Percentiles rank a stretch among this genome's conserved stretches.
phyloP scores from a whole-genome alignment of 1,140 invertebrate genomes.

The Heliconius eleuchia region DNA sequence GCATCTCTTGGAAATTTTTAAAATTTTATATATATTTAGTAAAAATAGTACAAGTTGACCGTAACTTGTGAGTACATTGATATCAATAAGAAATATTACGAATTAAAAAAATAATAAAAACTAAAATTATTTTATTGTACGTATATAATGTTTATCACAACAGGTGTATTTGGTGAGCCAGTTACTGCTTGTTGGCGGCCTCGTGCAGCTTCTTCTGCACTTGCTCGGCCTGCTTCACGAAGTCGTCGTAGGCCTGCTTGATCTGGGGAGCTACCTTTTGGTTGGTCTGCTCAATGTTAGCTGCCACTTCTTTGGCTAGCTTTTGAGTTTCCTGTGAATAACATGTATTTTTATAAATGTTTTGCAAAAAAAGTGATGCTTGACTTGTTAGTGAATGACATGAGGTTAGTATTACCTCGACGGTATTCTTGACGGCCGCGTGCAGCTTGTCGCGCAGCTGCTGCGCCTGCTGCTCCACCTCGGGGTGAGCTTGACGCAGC shows the following conservation, averaged over 20 bases:
- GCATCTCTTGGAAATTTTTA: no score
- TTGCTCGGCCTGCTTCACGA: constrained; percentile 63
- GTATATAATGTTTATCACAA: constrained; percentile 29
- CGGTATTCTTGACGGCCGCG: constrained; percentile 56
- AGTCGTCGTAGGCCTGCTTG: constrained; percentile 71
- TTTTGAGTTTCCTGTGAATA: constrained; percentile 56
- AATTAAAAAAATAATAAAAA: no score
- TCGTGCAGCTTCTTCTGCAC: constrained; percentile 73
- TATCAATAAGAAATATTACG: no score
- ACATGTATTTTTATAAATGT: not conserved
- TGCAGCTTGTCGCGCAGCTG: constrained; percentile 58
- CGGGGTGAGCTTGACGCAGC: constrained; percentile 65
- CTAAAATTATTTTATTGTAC: constrained; percentile 20
- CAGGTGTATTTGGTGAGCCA: not conserved
- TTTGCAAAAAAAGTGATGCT: no score
- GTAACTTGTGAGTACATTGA: no score
- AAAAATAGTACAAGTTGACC: no score
- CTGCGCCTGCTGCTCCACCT: constrained; percentile 64
- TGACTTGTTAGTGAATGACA: no score
- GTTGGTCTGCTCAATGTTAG: constrained; percentile 64
- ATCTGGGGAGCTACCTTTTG: constrained; percentile 69
- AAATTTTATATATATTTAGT: no score
- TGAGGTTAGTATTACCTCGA: constrained; percentile 6
- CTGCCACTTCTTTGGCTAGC: constrained; percentile 61
- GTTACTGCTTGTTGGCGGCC: constrained; percentile 67